Conservation (phyloP, 2,888 invertebrate species). For the Ethmia dodecea region DNA sequence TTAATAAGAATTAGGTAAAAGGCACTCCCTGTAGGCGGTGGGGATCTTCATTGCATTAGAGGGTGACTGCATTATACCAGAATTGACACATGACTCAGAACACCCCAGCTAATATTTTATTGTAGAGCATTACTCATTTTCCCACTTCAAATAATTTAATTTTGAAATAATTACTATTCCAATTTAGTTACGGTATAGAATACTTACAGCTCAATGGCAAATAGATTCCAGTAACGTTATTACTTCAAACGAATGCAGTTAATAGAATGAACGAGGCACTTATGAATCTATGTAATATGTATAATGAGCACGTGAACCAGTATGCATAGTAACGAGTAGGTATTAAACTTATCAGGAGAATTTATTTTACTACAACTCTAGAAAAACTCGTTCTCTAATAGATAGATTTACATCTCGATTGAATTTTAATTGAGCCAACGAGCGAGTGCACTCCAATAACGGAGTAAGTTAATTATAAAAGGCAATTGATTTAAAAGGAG, state of each 20-base stretch:
- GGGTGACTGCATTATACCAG: constrained; percentile 61
- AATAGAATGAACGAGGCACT: too few species aligned
- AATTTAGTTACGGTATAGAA: too few species aligned
- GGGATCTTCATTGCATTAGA: constrained; percentile 57
- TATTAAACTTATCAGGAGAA: constrained; percentile 18
- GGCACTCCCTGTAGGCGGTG: constrained; percentile 41
- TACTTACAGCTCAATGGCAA: too few species aligned
- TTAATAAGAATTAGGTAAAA: constrained; percentile 73
- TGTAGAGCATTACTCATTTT: not conserved
- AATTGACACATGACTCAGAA: constrained; percentile 35
- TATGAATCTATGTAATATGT: too few species aligned
- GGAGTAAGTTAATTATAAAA: constrained; percentile 75
- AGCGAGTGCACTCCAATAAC: constrained; percentile 68
- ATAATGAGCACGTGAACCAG: too few species aligned
- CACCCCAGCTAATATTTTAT: constrained; percentile 1
- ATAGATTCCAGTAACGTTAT: too few species aligned
- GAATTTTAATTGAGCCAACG: constrained; percentile 69
- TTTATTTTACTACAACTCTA: constrained; percentile 51
- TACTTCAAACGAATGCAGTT: too few species aligned
- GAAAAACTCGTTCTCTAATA: constrained; percentile 57
- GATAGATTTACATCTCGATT: constrained; percentile 67
- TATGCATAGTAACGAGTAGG: too few species aligned
- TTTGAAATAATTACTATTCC: not conserved
- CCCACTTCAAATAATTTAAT: not conserved
- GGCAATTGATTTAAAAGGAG: constrained; percentile 76